phyloP scores from a whole-genome alignment of 2,797 vertebrate species.

The Manis pentadactyla region DNA sequence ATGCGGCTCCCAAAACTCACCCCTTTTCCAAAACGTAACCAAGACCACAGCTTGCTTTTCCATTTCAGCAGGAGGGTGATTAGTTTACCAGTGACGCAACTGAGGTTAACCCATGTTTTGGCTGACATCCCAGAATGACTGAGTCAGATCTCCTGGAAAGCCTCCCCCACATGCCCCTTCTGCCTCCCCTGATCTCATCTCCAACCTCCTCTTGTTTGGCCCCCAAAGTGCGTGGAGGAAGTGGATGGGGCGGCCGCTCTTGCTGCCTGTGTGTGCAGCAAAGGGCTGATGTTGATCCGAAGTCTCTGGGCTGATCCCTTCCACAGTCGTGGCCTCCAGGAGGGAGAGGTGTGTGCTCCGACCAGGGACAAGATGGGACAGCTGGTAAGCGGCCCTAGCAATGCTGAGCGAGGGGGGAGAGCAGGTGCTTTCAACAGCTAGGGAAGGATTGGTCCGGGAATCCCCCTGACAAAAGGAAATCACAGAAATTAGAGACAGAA shows the following conservation, averaged over 20 bases:
- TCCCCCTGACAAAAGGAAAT: conserved; percentile 50
- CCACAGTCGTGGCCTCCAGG: neutral
- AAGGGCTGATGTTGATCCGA: neutral
- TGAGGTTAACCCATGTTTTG: conserved; percentile 72
- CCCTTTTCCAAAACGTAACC: neutral
- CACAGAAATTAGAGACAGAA: conserved; percentile 70
- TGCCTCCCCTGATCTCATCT: conserved; percentile 4
- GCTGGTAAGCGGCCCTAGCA: neutral
- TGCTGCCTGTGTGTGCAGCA: neutral
- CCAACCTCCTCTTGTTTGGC: neutral
- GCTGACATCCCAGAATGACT: conserved; percentile 65
- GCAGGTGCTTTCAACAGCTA: conserved; percentile 75
- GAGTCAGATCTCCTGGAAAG: conserved; percentile 38
- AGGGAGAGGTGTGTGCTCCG: neutral
- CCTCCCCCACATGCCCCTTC: neutral
- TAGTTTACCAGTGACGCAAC: conserved; percentile 62
- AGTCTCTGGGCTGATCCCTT: neutral
- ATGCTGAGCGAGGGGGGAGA: neutral
- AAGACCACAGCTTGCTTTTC: conserved; percentile 19
- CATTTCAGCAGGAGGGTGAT: conserved; percentile 51
- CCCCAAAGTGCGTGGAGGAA: neutral
- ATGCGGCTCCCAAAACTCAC: neutral
- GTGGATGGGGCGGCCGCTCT: neutral
- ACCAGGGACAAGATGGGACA: neutral
- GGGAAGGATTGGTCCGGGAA: conserved; percentile 66